These are phyloP conservation scores for Octonoba sinensis DNA, from an alignment of 2,888 invertebrate genomes.

Conservation along the genomic window DNA sequence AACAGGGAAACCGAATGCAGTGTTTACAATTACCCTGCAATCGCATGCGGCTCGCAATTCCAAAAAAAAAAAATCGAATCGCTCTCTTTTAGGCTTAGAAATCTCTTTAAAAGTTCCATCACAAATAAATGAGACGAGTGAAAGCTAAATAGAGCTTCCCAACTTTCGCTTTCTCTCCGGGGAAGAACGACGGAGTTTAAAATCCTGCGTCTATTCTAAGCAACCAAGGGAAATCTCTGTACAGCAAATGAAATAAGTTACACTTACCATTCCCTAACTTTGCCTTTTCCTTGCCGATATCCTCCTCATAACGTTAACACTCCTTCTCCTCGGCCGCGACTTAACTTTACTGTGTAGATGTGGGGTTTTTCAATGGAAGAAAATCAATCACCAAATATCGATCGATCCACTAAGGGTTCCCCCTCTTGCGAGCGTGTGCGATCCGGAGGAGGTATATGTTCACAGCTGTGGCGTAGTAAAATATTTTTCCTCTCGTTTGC, in stretches of 20 bases:
- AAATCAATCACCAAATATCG: slow-evolving; percentile 59
- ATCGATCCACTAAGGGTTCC: slow-evolving; percentile 38
- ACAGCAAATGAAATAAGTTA: slow-evolving; percentile 11
- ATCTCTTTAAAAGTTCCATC: slow-evolving; percentile 3
- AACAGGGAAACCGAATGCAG: neutral
- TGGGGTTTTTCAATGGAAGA: slow-evolving; percentile 55
- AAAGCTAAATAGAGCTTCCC: slow-evolving; percentile 34
- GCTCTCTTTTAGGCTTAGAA: slow-evolving; percentile 46
- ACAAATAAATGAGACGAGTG: neutral
- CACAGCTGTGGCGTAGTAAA: slow-evolving; percentile 65
- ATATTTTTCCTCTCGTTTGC: slow-evolving; percentile 46
- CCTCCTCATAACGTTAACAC: slow-evolving; percentile 54
- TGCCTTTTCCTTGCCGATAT: slow-evolving; percentile 39
- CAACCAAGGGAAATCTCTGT: slow-evolving; percentile 7
- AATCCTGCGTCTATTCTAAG: slow-evolving; percentile 48
- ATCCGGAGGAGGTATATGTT: slow-evolving; percentile 52
- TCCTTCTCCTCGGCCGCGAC: slow-evolving; percentile 34
- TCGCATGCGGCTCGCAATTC: neutral
- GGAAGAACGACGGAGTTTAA: slow-evolving; percentile 22
- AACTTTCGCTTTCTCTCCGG: slow-evolving; percentile 2
- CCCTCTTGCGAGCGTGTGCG: slow-evolving; percentile 37
- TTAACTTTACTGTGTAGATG: slow-evolving; percentile 51
- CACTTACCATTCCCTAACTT: slow-evolving; percentile 53
- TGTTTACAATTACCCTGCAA: slow-evolving; percentile 40
- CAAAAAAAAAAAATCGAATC: no score